Conservation (phyloP, 2,797 vertebrate species). For the Acipenser ruthenus region DNA sequence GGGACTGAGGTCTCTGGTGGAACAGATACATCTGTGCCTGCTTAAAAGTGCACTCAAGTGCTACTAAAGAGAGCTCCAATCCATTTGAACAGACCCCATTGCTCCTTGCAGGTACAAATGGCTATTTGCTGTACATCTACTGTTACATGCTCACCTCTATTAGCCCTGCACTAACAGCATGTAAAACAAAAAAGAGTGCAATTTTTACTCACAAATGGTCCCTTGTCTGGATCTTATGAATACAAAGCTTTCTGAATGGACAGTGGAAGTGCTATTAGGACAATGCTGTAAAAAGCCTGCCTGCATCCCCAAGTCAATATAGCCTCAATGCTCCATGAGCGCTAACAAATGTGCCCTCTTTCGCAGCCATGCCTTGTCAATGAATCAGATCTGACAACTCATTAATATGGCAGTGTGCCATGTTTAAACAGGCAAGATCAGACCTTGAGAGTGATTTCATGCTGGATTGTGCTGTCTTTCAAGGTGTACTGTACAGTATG, state of each 20-base stretch:
- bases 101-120: slow-evolving; percentile 81
- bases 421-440: too few species aligned
- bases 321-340: slow-evolving; percentile 53
- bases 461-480: too few species aligned
- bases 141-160: slow-evolving; percentile 64
- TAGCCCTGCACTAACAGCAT: slow-evolving; percentile 66
- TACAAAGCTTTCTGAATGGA: slow-evolving; percentile 61
- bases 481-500: too few species aligned
- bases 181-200: slow-evolving; percentile 72
- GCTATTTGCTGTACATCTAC: slow-evolving; percentile 83
- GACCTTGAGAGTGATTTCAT: too few species aligned
- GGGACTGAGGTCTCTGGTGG: slow-evolving; percentile 63
- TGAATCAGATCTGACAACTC: too few species aligned
- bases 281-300: slow-evolving; percentile 49
- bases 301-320: slow-evolving; percentile 54
- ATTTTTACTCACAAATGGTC: slow-evolving; percentile 68
- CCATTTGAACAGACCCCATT: slow-evolving; percentile 49
- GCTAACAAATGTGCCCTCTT: slow-evolving; percentile 19
- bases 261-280: slow-evolving; percentile 59
- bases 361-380: too few species aligned
- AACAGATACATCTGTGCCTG: slow-evolving; percentile 67
- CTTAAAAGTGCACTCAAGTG: slow-evolving; percentile 71
- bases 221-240: slow-evolving; percentile 44
- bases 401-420: too few species aligned
- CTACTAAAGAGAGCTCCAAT: slow-evolving; percentile 69